Base-by-base conservation (phyloP, 2,797 vertebrate genomes). In the Odontamblyopus lacepedii region DNA sequence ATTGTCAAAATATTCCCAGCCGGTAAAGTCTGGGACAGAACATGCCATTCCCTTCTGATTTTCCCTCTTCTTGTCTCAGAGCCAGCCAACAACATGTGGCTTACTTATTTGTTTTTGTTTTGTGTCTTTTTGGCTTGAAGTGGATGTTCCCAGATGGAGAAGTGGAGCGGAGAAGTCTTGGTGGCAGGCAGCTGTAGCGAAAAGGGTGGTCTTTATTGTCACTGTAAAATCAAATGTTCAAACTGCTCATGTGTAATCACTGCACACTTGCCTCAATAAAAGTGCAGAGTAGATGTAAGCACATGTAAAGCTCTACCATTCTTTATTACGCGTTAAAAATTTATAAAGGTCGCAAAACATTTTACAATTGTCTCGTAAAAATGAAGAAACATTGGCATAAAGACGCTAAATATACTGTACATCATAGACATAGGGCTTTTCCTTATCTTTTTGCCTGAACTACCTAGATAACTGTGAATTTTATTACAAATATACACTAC, bases 131-230 rank as follows among this genome's bases (percentile, higher is more conserved):
- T 92, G 89, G 84, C 86, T 80, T 72, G 75, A 83, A 85, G 79
- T 79, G 41, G 78, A 89, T 74, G 82, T 93, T 91, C 91, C 87
- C 89, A 88, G 82, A 77, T 83, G 72, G 73, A 78, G 70, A 32
- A 27, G 66, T 74, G 74, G 60, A 67, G 73, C 68, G 74, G 75
- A 71, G 56, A 66, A 81, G 73, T 80, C 75, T 57, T n/a, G 27
- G 65, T 73, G 79, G 79, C 68, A 72, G 79, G 71, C 77, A 85
- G 78, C 75, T 55, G 32, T 48, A 73, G 60, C 71, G 50, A 75
- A 35, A 18, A 68, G 75, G 68, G 44, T 44, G 63, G 71, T 53
- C 26, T 71, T 84, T 61, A 80, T 13, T 55, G 63, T 80, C 67
- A 65, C 16, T 16, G 65, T 69, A 79, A 63, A 57, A 75, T 55